These are phyloP conservation scores for Regulus satrapa DNA, from an alignment of 2,113 vertebrate genomes.

Conservation along the genomic window DNA sequence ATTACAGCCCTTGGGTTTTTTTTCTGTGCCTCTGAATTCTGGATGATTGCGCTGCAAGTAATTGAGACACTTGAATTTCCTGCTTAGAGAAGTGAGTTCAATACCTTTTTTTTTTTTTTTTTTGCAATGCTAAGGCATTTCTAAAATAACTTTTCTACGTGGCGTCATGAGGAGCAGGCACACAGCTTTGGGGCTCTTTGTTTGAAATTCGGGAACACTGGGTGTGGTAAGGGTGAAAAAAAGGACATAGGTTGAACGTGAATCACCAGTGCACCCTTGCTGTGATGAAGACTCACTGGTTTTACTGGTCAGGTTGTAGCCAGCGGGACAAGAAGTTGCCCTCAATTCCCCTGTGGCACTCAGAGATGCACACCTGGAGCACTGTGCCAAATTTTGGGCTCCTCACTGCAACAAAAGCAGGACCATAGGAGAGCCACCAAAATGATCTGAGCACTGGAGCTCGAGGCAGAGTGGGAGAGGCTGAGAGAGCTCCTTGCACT, in stretches of 20 bases:
- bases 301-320: background rate
- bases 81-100: background rate
- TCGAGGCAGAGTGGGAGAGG: background rate
- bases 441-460: background rate
- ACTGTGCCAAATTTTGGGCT: background rate
- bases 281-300: background rate
- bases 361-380: no score
- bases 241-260: background rate
- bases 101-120: background rate
- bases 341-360: background rate
- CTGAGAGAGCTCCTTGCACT: background rate
- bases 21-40: conserved; percentile 24
- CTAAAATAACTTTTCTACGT: background rate
- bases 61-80: conserved; percentile 42
- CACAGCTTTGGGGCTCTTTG: background rate
- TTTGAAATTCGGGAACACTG: background rate
- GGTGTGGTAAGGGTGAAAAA: background rate
- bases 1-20: background rate
- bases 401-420: background rate
- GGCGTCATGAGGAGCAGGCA: background rate
- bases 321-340: background rate
- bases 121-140: conserved; percentile 36
- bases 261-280: background rate
- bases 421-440: background rate
- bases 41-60: conserved; percentile 22